These are phyloP conservation scores for Micoletzkya japonica DNA, from an alignment of 2,888 invertebrate species.

Conservation along the genomic window DNA sequence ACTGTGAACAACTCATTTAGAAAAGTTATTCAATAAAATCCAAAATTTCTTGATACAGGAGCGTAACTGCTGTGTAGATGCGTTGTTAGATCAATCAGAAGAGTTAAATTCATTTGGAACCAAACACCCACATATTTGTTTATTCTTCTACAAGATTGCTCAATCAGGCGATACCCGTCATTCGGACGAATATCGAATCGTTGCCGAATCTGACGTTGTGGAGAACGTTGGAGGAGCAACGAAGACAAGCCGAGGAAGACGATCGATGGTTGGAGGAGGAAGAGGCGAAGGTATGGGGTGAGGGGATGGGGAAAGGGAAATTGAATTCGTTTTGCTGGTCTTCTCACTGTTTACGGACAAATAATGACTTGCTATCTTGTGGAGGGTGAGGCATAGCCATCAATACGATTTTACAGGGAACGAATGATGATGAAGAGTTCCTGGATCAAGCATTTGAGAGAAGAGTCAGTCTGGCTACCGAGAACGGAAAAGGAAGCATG, in stretches of 20 bases:
- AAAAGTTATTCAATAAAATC: too few relatives aligned
- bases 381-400: too few relatives aligned
- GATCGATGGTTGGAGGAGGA: slow-evolving; percentile 57
- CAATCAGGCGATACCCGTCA: slow-evolving; percentile 47
- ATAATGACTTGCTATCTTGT: not conserved
- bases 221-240: slow-evolving; percentile 32
- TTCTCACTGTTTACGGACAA: not conserved
- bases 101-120: not conserved
- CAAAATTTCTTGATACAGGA: too few relatives aligned
- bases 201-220: slow-evolving; percentile 53
- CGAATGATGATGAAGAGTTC: slow-evolving; percentile 19
- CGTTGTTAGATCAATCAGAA: not conserved
- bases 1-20: too few relatives aligned
- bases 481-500: slow-evolving; percentile 18
- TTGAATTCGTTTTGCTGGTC: not conserved
- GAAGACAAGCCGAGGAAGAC: slow-evolving; percentile 54
- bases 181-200: slow-evolving; percentile 47
- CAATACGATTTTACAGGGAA: not conserved
- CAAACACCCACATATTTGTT: not conserved
- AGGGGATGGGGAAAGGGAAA: not conserved
- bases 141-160: too few relatives aligned
- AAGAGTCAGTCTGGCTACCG: slow-evolving; percentile 21
- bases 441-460: slow-evolving; percentile 25
- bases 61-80: not conserved
- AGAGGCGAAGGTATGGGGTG: slow-evolving; percentile 20